Conservation (phyloP, 2,113 vertebrate species). For the Macaca mulatta region DNA sequence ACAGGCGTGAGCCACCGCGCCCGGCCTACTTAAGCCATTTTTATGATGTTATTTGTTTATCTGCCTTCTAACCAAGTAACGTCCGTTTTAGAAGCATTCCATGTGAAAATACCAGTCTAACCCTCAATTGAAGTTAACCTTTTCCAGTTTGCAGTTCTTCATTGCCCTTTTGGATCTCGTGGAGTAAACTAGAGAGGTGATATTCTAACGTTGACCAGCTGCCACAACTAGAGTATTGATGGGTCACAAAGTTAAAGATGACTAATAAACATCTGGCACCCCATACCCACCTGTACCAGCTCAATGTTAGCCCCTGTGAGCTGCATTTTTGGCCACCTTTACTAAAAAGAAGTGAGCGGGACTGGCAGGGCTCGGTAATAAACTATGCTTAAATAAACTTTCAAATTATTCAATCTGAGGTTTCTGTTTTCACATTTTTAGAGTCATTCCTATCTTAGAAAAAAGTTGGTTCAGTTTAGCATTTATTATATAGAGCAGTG, state of each 20-base stretch:
- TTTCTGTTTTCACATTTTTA: background rate
- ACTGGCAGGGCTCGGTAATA: accelerated
- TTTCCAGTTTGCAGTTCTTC: background rate
- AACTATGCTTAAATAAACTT: background rate
- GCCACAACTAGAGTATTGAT: background rate
- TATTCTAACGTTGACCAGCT: background rate
- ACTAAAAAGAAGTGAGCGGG: background rate
- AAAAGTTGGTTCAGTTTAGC: background rate
- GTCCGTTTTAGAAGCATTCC: background rate
- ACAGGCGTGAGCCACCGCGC: accelerated
- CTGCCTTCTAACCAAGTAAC: background rate
- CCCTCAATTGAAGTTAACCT: background rate
- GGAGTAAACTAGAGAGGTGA: background rate
- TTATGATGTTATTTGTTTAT: background rate
- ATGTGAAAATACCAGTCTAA: background rate
- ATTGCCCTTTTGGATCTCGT: background rate
- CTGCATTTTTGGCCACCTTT: background rate
- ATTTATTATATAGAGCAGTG: background rate
- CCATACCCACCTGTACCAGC: background rate
- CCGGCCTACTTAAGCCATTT: background rate
- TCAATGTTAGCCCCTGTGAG: background rate
- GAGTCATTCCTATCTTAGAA: background rate
- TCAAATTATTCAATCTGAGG: background rate
- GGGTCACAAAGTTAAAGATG: background rate
- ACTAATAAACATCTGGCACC: background rate